Evolutionary conservation across 2,113 vertebrate species (phyloP), one percentile per base, ranked within the genome.

Genomic region (Morone chrysops): DNA sequence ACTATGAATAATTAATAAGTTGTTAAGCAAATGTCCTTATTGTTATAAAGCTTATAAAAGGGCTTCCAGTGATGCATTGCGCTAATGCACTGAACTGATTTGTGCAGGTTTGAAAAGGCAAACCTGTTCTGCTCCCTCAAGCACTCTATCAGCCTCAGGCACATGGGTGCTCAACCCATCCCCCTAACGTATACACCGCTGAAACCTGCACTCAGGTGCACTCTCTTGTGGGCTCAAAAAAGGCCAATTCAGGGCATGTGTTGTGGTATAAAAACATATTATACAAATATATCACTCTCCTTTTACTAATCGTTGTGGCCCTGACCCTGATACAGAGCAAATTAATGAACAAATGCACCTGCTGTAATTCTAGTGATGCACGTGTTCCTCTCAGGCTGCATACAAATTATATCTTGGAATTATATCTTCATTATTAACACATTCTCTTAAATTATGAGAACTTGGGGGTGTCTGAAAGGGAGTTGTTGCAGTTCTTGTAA

Each of bases 81-180:
- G 10, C 47, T 17, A 9, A 4, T 66, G 41, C 60, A 14, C 38
- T 0, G 53, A 18, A 50, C 65, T 80, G 68, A 62, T 68, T 6
- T 25, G 18, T 70, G 45, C 61, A 47, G 60, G 48, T 59, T 70
- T 70, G 53, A 38, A 51, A 60, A 59, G 7, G 12, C 14, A 10
- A 57, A 70, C 11, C 38, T n/a, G 54, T 41, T 71, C 20, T 67
- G 38, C 22, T 54, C 38, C 68, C 53, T 47, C 3, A 20, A 68
- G 73, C 8, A 1, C 48, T 78, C 38, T 14, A 38, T 69, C 43
- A 70, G 79, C 75, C 56, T 84, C 69, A 59, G 67, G 59, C 66
- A 12, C 31, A 54, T 4, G 17, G 50, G 75, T 16, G 53, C 82
- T 74, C 57, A 14, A 16, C 25, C 18, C n/a, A 6, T 22, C 31